Percentiles rank a stretch among this genome's conserved stretches.
These are phyloP conservation scores for Porphyrio hochstetteri DNA, from an alignment of 2,113 vertebrate genomes.

Conservation along the genomic window DNA sequence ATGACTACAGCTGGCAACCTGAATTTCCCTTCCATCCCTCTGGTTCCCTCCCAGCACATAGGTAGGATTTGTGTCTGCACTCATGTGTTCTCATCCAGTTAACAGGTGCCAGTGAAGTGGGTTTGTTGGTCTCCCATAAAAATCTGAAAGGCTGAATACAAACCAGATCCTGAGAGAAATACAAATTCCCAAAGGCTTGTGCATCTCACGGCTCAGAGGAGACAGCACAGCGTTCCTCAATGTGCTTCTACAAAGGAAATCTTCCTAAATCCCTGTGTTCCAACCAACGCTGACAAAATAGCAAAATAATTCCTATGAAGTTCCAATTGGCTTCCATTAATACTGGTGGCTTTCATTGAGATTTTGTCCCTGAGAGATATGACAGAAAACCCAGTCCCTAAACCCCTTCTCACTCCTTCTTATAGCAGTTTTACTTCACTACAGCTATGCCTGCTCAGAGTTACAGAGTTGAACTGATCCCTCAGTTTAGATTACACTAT, in stretches of 20 bases:
- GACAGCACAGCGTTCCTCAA: conserved; percentile 34
- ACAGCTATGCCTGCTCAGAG: background rate
- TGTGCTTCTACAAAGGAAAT: conserved; percentile 69
- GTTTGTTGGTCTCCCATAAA: conserved; percentile 35
- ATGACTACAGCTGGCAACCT: conserved; percentile 24
- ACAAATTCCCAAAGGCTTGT: conserved; percentile 49
- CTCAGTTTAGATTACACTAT: conserved; percentile 8
- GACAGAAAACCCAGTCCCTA: conserved; percentile 27
- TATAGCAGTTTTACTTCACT: background rate
- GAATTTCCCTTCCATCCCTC: conserved; percentile 47
- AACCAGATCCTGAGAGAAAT: conserved; percentile 4
- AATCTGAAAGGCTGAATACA: conserved; percentile 42
- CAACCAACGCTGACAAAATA: conserved; percentile 62
- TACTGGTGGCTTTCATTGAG: conserved; percentile 58
- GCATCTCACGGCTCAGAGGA: conserved; percentile 51
- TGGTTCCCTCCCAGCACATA: background rate
- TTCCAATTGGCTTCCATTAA: conserved; percentile 67
- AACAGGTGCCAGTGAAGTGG: conserved; percentile 5
- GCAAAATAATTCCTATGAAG: conserved; percentile 52
- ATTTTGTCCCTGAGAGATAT: conserved; percentile 35
- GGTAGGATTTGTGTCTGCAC: conserved; percentile 32
- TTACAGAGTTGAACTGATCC: conserved; percentile 10
- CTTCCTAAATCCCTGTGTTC: conserved; percentile 70
- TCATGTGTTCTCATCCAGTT: conserved; percentile 35
- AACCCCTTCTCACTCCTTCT: conserved; percentile 5